Percentiles rank a stretch among this genome's conserved stretches.
Conservation (phyloP, 2,888 invertebrate species). For the Aphelenchoides bicaudatus region DNA sequence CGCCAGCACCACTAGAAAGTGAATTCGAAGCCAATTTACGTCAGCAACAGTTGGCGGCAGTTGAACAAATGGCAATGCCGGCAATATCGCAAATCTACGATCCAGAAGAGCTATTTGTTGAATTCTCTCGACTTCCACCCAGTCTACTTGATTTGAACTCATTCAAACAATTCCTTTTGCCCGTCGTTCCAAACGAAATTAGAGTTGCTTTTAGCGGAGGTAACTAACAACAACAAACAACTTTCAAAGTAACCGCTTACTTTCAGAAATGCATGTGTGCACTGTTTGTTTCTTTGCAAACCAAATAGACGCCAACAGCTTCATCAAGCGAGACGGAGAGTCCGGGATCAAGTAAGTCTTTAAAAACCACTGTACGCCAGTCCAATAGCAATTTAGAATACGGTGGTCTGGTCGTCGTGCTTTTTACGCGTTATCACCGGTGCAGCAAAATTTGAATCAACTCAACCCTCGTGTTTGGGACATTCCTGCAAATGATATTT, state of each 20-base stretch:
- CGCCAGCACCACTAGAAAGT: too few species aligned
- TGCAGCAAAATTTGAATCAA: neutral
- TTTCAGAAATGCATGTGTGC: slow-evolving; percentile 36
- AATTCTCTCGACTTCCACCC: slow-evolving; percentile 41
- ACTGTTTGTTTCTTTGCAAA: slow-evolving; percentile 41
- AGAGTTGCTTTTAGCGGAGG: neutral
- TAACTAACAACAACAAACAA: neutral
- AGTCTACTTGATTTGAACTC: slow-evolving; percentile 39
- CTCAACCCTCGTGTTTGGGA: slow-evolving; percentile 7
- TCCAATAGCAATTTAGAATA: slow-evolving; percentile 31
- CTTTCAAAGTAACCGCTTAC: neutral
- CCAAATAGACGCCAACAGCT: slow-evolving; percentile 35
- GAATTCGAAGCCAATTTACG: slow-evolving; percentile 5
- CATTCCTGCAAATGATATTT: too few species aligned
- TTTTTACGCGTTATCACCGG: slow-evolving; percentile 31
- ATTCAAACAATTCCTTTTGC: slow-evolving; percentile 43
- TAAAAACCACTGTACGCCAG: neutral
- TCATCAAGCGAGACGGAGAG: slow-evolving; percentile 42
- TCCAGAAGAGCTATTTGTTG: slow-evolving; percentile 33
- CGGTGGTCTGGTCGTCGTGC: slow-evolving; percentile 31
- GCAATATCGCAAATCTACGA: slow-evolving; percentile 6
- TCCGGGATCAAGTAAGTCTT: slow-evolving; percentile 38
- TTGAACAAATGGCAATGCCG: neutral
- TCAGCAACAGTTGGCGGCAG: slow-evolving; percentile 9
- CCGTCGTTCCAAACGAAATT: slow-evolving; percentile 28